Evolutionary conservation across 2,888 invertebrate genomes (phyloP).

Genomic region (Timema cristinae): DNA sequence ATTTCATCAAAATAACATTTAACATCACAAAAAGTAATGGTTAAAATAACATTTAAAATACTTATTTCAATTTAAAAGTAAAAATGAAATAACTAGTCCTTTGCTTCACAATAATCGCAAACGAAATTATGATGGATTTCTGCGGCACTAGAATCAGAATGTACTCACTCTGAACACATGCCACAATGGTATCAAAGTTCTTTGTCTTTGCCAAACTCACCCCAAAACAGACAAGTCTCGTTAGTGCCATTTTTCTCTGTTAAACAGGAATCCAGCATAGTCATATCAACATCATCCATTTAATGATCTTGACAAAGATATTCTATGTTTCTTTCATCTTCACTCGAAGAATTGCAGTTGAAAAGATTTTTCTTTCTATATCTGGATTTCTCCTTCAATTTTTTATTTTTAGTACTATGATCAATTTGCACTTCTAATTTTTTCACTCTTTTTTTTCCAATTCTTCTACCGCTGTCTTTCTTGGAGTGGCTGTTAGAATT

Average conservation of each 20-base stretch:
- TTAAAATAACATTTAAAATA: background rate
- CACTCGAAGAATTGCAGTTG: background rate
- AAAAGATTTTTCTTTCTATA: background rate
- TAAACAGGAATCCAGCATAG: background rate
- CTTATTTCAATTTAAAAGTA: background rate
- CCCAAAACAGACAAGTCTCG: background rate
- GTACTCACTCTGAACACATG: background rate
- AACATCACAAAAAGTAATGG: background rate
- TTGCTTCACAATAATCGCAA: too few species aligned
- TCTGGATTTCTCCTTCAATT: background rate
- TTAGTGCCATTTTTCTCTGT: background rate
- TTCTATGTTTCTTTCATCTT: background rate
- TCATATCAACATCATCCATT: too few species aligned
- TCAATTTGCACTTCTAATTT: background rate
- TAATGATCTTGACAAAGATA: background rate
- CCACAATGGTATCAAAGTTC: conserved; percentile 3
- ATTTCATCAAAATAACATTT: background rate
- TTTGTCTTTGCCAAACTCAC: background rate
- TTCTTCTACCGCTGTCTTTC: background rate
- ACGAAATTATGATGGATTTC: background rate
- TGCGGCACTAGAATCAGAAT: background rate
- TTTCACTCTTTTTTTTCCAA: background rate
- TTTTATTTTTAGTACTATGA: background rate
- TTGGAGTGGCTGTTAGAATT: conserved; percentile 11
- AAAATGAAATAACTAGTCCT: too few species aligned